These are phyloP conservation scores for Phalera bucephala DNA, from an alignment of 2,888 invertebrate species.

Conservation along the genomic window DNA sequence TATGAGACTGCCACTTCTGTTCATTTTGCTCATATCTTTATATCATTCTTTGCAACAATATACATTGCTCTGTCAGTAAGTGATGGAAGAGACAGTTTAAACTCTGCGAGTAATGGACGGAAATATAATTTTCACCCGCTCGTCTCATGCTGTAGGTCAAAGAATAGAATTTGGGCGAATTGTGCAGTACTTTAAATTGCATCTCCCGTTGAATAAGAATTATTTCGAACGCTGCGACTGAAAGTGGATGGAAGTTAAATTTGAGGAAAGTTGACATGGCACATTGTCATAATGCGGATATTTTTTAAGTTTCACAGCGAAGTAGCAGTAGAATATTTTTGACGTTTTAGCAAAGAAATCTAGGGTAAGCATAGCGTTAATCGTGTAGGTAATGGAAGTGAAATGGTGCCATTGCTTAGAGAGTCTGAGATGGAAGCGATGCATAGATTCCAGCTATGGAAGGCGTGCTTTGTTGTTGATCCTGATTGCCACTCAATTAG, in stretches of 20 bases:
- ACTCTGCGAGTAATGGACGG: conserved; percentile 16
- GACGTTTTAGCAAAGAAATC: too few relatives aligned
- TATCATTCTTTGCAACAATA: conserved; percentile 3
- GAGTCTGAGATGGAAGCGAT: too few relatives aligned
- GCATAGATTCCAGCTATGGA: too few relatives aligned
- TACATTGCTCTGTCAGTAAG: conserved; percentile 21
- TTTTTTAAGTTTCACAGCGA: conserved; percentile 11
- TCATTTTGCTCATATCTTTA: conserved; percentile 18
- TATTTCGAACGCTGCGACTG: conserved; percentile 21
- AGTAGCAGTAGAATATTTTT: too few relatives aligned
- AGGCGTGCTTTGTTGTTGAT: too few relatives aligned
- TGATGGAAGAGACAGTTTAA: not conserved
- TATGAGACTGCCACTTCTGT: conserved; percentile 24
- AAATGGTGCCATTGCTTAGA: too few relatives aligned
- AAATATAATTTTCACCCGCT: conserved; percentile 6
- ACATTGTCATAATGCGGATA: conserved; percentile 11
- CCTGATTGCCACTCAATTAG: too few relatives aligned
- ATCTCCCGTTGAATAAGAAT: conserved; percentile 28
- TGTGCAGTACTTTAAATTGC: conserved; percentile 39
- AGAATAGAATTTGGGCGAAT: conserved; percentile 20
- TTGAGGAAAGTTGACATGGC: conserved; percentile 23
- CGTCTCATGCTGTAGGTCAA: conserved; percentile 4
- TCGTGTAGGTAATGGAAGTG: too few relatives aligned
- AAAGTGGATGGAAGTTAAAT: conserved; percentile 26
- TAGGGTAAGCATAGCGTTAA: too few relatives aligned